Evolutionary conservation across 1,140 invertebrate species (phyloP), one percentile per base, ranked within the genome.

Genomic region (Drosophila trapezifrons): DNA sequence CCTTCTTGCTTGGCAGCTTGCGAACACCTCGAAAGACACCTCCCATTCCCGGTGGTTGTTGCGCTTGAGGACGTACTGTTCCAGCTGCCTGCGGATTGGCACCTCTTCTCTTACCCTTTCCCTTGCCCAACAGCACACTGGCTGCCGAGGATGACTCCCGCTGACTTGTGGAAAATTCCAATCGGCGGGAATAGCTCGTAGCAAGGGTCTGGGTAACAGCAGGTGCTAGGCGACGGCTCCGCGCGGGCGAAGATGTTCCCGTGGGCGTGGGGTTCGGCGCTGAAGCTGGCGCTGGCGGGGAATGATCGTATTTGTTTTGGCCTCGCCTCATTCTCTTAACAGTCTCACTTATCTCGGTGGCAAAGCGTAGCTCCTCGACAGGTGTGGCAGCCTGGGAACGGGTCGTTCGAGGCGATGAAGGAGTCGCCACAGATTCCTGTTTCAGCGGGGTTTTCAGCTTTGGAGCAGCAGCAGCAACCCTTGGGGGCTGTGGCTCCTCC

Each of bases 271-370:
- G 43, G 6, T 20, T 62, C 38, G 56, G 20, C 13, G 45, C 46
- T 2, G 78, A 20, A 8, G 38, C 46, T 4, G 77, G 72, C 0
- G 75, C 76, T 32, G 85, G 78, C 37, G 82, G 62, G 20, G 71
- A 90, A 62, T 87, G 78, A 70, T 91, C 90, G 43, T 91, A 91
- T 51, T 91, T 91, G 22, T 91, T 91, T 5, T 91, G 90, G 1
- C 90, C 90, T 12, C 90, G 83, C 6, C 90, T 69, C 83, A 91
- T 87, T 0, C 90, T 78, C 46, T 91, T 91, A 0, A 91, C 90
- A 55, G 81, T 91, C 65, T 91, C 90, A 29, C 86, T 90, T 3
- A 91, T 91, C 35, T 91, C 90, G 22, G 90, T 91, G 43, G 90
- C 90, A 49, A 91, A 91, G 6, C 90, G 86, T 18, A 91, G 52